Percentiles rank a stretch among this genome's conserved stretches.
These are phyloP conservation scores for Struthio camelus DNA, from an alignment of 2,113 vertebrate species.

Conservation along the genomic window DNA sequence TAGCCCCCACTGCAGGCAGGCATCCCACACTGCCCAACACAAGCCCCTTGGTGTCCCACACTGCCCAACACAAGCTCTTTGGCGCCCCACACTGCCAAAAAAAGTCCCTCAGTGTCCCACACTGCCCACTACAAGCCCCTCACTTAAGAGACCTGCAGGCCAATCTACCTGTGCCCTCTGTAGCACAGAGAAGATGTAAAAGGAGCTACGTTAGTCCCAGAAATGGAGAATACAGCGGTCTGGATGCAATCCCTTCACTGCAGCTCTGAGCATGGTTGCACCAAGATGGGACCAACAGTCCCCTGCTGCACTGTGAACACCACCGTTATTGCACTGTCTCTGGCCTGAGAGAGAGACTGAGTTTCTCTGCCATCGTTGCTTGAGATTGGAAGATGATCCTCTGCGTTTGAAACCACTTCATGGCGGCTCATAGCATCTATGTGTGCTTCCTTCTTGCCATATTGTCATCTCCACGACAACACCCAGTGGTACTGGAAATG, in stretches of 20 bases:
- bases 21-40: too few relatives aligned
- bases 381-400: neutral
- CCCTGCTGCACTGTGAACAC: neutral
- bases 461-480: neutral
- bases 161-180: neutral
- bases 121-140: neutral
- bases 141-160: neutral
- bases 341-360: neutral
- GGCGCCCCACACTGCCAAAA: neutral
- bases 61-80: too few relatives aligned
- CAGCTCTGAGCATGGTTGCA: rapidly evolving
- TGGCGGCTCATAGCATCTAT: neutral
- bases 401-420: neutral
- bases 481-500: neutral
- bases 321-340: neutral
- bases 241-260: neutral
- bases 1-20: neutral
- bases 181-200: neutral
- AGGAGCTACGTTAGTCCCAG: neutral
- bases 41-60: too few relatives aligned
- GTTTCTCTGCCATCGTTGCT: neutral
- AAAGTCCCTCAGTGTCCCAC: too few relatives aligned
- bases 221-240: neutral
- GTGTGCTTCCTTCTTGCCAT: neutral
- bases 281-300: rapidly evolving